phyloP scores from a whole-genome alignment of 2,113 vertebrate genomes.

The Tichodroma muraria region DNA sequence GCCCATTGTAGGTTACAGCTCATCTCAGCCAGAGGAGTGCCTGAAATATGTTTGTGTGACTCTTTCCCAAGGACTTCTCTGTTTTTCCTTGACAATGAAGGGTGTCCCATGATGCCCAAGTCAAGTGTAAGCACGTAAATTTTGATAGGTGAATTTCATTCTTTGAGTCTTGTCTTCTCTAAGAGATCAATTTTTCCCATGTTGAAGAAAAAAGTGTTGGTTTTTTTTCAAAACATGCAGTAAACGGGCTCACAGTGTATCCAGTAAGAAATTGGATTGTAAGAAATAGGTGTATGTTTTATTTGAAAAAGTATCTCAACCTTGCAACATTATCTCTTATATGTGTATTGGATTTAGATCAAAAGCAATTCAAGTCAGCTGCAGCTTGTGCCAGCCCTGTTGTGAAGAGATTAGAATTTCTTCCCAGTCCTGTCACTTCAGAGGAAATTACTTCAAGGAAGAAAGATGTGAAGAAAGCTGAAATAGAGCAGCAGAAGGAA shows the following conservation, averaged over 20 bases:
- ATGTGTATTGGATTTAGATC: conserved; percentile 28
- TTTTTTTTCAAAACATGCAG: background rate
- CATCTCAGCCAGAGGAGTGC: background rate
- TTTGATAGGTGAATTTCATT: background rate
- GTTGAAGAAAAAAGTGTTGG: background rate
- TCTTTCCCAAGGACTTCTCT: background rate
- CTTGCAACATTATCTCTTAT: background rate
- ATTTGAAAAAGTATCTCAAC: background rate
- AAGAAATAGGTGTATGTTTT: background rate
- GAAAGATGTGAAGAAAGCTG: conserved; percentile 48
- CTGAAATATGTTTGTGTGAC: background rate
- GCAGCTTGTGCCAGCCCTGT: conserved; percentile 60
- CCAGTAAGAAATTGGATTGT: background rate
- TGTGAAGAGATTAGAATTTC: conserved; percentile 57
- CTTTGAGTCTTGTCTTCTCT: background rate
- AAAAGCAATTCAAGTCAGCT: conserved; percentile 61
- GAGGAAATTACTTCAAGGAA: conserved; percentile 18
- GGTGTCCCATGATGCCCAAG: background rate
- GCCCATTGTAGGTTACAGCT: background rate
- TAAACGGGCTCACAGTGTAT: background rate
- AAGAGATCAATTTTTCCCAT: background rate
- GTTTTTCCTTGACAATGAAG: background rate
- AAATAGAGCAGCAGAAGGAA: conserved; percentile 39
- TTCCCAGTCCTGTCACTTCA: conserved; percentile 7
- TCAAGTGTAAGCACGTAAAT: background rate